phyloP scores from a whole-genome alignment of 2,888 invertebrate genomes.

The Stenolophus ochropezus region DNA sequence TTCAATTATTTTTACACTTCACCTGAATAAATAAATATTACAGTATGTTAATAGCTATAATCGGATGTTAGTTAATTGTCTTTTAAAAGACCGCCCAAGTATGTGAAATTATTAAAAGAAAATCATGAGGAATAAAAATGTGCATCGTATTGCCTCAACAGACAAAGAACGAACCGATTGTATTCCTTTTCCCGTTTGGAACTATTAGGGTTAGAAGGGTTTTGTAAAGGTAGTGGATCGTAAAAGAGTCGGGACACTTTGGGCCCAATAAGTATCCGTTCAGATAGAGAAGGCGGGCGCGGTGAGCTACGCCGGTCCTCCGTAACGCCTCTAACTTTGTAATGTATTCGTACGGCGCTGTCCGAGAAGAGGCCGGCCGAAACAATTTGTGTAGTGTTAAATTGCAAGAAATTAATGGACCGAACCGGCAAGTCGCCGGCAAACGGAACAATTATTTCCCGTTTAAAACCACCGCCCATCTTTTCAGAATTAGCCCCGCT shows the following conservation, averaged over 20 bases:
- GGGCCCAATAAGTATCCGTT: not conserved
- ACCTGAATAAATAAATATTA: no score
- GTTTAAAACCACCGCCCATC: conserved; percentile 57
- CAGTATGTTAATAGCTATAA: no score
- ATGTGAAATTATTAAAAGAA: no score
- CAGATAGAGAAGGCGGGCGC: not conserved
- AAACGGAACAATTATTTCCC: conserved; percentile 58
- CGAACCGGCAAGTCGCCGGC: conserved; percentile 50
- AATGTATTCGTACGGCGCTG: conserved; percentile 39
- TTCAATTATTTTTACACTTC: no score
- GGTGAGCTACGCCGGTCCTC: conserved; percentile 4
- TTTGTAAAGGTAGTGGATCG: not conserved
- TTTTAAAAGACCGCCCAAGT: no score
- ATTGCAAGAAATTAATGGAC: conserved; percentile 60
- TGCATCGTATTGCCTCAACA: no score
- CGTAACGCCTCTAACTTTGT: conserved; percentile 49
- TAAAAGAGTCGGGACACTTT: not conserved
- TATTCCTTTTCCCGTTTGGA: no score
- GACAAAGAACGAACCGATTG: no score
- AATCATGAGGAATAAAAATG: no score
- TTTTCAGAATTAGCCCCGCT: conserved; percentile 54
- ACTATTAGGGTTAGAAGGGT: no score
- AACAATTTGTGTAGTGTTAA: conserved; percentile 60
- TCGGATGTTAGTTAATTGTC: no score
- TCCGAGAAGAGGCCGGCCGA: conserved; percentile 30